Evolutionary conservation across 2,113 vertebrate genomes (phyloP).

Genomic region (Apaloderma vittatum): DNA sequence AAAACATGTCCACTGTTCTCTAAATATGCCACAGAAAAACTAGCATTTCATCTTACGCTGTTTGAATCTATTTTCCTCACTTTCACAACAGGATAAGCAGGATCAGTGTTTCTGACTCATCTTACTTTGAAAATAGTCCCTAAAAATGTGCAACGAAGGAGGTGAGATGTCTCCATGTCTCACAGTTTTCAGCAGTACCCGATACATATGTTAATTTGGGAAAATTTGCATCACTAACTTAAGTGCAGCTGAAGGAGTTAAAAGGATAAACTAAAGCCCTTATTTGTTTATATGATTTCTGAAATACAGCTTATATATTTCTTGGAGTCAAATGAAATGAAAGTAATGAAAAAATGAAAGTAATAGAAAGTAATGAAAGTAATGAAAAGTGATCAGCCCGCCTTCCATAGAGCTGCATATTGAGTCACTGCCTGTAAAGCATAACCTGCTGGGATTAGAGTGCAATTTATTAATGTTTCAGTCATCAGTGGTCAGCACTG

Average conservation of each 20-base stretch:
- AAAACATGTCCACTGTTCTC: too few species aligned
- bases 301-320: background rate
- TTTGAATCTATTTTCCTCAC: background rate
- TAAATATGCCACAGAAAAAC: too few species aligned
- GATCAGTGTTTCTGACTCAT: background rate
- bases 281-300: background rate
- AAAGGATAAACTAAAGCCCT: background rate
- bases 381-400: background rate
- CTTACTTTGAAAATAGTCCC: background rate
- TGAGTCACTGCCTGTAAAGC: background rate
- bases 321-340: background rate
- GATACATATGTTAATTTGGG: background rate
- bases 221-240: background rate
- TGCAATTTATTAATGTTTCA: background rate
- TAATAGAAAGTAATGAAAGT: background rate
- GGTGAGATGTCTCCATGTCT: background rate
- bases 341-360: background rate
- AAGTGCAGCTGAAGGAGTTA: background rate
- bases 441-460: background rate
- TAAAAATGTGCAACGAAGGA: background rate
- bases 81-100: background rate
- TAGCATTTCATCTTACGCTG: fast-evolving
- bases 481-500: background rate
- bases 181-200: background rate
- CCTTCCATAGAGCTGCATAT: background rate